Evolutionary conservation across 2,113 vertebrate species (phyloP).

Genomic region (Malaclemys terrapin): DNA sequence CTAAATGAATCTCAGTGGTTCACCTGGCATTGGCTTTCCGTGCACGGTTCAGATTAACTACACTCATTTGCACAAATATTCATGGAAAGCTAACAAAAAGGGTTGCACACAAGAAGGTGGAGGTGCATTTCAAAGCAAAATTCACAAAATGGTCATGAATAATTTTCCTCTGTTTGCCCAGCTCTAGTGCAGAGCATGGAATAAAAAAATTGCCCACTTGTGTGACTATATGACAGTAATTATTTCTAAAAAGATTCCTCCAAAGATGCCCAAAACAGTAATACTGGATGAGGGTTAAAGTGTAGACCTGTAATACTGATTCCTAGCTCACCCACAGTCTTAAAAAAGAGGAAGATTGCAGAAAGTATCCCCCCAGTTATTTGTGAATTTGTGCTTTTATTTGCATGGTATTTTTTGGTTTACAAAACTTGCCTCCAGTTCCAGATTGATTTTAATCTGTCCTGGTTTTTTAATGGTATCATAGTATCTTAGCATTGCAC

Average conservation of each 20-base stretch:
- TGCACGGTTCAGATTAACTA: background rate
- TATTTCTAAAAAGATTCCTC: slow-evolving; percentile 41
- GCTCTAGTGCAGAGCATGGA: fast-evolving
- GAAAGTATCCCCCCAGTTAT: background rate
- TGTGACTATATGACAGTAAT: background rate
- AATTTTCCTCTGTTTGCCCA: background rate
- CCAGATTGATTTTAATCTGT: background rate
- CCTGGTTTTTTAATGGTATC: background rate
- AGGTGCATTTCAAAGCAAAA: slow-evolving; percentile 7
- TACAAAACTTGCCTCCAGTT: background rate
- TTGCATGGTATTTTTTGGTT: fast-evolving
- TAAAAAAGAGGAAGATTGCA: background rate
- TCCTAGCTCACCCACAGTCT: background rate
- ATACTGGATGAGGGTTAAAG: background rate
- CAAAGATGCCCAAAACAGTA: fast-evolving
- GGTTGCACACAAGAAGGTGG: background rate
- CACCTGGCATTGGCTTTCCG: slow-evolving; percentile 36
- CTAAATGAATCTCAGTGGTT: slow-evolving; percentile 10
- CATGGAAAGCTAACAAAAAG: background rate
- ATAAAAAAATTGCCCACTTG: background rate
- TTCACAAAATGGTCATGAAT: background rate
- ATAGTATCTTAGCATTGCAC: background rate
- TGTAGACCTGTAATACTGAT: slow-evolving; percentile 24
- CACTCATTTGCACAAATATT: background rate
- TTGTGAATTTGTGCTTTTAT: background rate